A percentile compares a stretch with the other conserved stretches of the same genome.
Conservation (phyloP, 2,888 invertebrate species). For the Athripsodes cinereus region DNA sequence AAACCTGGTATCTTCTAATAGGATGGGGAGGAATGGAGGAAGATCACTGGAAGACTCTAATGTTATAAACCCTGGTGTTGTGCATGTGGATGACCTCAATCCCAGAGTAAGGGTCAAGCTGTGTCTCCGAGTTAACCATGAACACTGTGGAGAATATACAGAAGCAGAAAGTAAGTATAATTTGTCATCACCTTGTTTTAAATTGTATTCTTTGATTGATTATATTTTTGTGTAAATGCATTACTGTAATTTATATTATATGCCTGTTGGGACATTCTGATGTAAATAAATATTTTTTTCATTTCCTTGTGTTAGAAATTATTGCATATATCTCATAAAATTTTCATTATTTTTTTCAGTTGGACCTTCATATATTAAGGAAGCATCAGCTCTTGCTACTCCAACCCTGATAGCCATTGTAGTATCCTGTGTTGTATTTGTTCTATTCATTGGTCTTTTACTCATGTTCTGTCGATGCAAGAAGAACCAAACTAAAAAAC, state of each 20-base stretch:
- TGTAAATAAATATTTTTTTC: not conserved
- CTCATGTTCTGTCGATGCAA: conserved; percentile 83
- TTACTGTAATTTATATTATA: not conserved
- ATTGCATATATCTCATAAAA: conserved; percentile 8
- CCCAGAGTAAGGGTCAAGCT: conserved; percentile 72
- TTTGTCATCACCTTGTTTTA: too few relatives aligned
- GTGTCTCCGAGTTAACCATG: conserved; percentile 72
- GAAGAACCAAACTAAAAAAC: conserved; percentile 74
- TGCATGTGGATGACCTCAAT: conserved; percentile 55
- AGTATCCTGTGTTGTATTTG: conserved; percentile 74
- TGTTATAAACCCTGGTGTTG: conserved; percentile 49
- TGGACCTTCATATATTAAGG: conserved; percentile 74
- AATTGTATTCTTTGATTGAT: not conserved
- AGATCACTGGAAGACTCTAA: conserved; percentile 48
- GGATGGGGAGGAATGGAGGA: conserved; percentile 38
- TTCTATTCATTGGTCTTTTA: conserved; percentile 67
- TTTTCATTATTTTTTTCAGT: conserved; percentile 47
- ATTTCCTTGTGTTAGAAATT: not conserved
- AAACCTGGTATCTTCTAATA: conserved; percentile 46
- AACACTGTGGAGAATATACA: conserved; percentile 77
- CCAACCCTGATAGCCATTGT: conserved; percentile 74
- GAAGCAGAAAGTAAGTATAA: conserved; percentile 73
- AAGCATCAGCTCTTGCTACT: conserved; percentile 69
- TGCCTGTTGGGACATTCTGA: not conserved
- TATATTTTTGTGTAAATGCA: too few relatives aligned